These are phyloP conservation scores for Eudyptes chrysolophus DNA, from an alignment of 2,113 vertebrate species.

Conservation along the genomic window DNA sequence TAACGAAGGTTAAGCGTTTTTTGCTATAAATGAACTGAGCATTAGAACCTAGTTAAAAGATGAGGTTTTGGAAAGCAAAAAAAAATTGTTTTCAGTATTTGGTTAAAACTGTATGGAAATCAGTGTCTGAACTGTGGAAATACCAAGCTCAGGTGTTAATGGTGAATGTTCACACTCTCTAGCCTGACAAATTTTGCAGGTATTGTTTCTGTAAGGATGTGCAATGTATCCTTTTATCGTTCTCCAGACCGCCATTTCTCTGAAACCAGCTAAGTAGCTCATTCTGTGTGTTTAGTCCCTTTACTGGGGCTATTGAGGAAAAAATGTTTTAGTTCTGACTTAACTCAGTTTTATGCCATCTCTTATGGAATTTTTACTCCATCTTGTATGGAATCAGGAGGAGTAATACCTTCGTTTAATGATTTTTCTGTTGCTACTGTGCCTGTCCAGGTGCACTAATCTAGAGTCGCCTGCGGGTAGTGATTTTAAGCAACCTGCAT, in stretches of 20 bases:
- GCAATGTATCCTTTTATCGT: background rate
- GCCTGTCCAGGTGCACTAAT: background rate
- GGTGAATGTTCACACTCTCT: background rate
- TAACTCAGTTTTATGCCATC: background rate
- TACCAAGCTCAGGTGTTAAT: background rate
- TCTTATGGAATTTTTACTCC: background rate
- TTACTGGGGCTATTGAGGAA: background rate
- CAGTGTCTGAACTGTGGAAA: background rate
- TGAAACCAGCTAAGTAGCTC: background rate
- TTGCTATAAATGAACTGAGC: background rate
- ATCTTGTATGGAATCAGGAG: background rate
- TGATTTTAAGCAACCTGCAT: background rate
- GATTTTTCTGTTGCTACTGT: background rate
- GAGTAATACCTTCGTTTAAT: background rate
- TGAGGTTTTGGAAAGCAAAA: background rate
- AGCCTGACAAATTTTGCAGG: background rate
- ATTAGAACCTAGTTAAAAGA: background rate
- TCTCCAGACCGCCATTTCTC: background rate
- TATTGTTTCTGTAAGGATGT: background rate
- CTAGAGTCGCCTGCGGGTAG: background rate
- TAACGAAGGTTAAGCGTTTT: background rate
- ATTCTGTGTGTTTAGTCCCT: background rate
- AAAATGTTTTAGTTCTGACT: background rate
- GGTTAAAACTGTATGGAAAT: background rate
- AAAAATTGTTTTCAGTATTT: background rate